These are phyloP conservation scores for Coendou prehensilis DNA, from an alignment of 2,797 vertebrate species.

Conservation along the genomic window DNA sequence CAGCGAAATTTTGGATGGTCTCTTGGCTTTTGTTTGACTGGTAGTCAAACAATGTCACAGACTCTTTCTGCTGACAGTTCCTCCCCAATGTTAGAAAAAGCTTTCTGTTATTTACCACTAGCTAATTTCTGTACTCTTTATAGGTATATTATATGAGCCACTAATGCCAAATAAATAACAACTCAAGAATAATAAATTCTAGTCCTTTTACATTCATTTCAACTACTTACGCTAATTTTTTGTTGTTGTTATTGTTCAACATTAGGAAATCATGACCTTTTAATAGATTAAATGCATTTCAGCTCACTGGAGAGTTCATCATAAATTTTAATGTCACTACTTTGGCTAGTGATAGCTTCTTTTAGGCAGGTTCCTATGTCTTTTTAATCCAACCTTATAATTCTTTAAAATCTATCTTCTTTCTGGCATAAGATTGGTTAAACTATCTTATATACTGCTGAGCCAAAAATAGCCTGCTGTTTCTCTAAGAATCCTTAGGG, in stretches of 20 bases:
- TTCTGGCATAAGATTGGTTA: not conserved
- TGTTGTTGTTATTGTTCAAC: not conserved
- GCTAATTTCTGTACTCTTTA: constrained; percentile 23
- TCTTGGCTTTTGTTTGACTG: not conserved
- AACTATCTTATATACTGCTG: not conserved
- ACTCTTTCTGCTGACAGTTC: constrained; percentile 20
- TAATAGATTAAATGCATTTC: constrained; percentile 32
- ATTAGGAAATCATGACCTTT: not conserved
- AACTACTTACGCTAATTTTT: not conserved
- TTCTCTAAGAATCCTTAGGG: constrained; percentile 12
- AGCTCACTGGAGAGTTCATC: constrained; percentile 4
- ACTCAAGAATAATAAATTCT: constrained; percentile 38
- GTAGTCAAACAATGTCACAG: not conserved
- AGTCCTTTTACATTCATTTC: constrained; percentile 28
- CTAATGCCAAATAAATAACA: constrained; percentile 21
- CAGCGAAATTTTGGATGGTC: not conserved
- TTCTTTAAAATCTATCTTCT: constrained; percentile 28
- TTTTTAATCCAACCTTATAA: not conserved
- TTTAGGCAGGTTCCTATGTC: not conserved
- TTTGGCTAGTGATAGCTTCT: not conserved
- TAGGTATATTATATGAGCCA: not conserved
- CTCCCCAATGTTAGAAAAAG: not conserved
- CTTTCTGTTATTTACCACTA: not conserved
- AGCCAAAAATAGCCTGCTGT: not conserved
- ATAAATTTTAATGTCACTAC: constrained; percentile 33